Base-by-base conservation (phyloP, 1,140 invertebrate species). In the Centruroides sculpturatus region DNA sequence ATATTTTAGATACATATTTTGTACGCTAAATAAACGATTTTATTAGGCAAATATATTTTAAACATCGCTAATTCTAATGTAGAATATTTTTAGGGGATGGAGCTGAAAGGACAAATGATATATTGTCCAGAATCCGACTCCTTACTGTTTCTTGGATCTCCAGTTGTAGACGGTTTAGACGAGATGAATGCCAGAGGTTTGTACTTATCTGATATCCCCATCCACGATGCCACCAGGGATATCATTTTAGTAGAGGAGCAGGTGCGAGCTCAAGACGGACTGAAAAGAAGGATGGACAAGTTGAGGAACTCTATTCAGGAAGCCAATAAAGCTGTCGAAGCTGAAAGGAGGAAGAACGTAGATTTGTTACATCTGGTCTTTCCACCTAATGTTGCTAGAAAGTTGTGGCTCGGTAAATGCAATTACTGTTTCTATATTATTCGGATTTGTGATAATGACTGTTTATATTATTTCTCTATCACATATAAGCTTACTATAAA, bases 61-160 rank as follows among this genome's bases (percentile, higher is more conserved):
- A 23, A 23, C 23, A 23, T 23, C 23, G 23, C 23, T 23, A 41
- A 41, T 6, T 41, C 41, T 41, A 41, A 41, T 41, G 8, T 5
- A 41, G 8, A 41, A 41, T 6, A 6, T 5, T 41, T 41, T 41
- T 41, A 92, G 83, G 87, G 87, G 10, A 76, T 95, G 70, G 87
- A 93, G 71, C 81, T 97, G 64, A 96, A 97, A 77, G 93, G 92
- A 4, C 92, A 96, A 75, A 95, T 97, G 89, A 86, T 95, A n/a
- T 84, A 87, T 71, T 92, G 92, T 68, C 81, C 84, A 0, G 92
- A 95, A 75, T 90, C 89, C 0, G 85, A 92, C 69, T 87, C 86
- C 1, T 77, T 97, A 35, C 79, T 97, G 4, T 96, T 94, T 75
- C 84, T 97, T 3, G 91, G 91, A 0, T 95, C 92, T 0, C 93